Evolutionary conservation across 2,888 invertebrate genomes (phyloP).

Genomic region (Andricus quercusramuli): DNA sequence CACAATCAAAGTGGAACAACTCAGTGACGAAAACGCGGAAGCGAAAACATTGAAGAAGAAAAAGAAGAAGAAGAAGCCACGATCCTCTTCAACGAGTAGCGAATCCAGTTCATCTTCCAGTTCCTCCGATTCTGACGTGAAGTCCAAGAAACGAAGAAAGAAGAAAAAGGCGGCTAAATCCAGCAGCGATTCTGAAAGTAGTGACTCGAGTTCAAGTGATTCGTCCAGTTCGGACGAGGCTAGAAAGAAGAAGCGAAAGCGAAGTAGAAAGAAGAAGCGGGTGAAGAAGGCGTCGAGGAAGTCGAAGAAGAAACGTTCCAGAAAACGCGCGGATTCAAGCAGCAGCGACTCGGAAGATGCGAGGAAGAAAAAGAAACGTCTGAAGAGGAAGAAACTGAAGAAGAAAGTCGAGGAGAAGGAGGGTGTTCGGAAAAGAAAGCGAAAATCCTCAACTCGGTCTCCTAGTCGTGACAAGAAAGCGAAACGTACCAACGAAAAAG

Average conservation of each 20-base stretch:
- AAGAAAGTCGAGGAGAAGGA: constrained; percentile 54
- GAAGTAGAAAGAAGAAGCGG: constrained; percentile 61
- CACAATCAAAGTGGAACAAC: constrained; percentile 69
- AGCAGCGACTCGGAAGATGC: constrained; percentile 68
- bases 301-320: constrained; percentile 64
- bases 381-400: constrained; percentile 56
- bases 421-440: constrained; percentile 47
- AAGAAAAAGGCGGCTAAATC: constrained; percentile 38
- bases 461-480: constrained; percentile 45
- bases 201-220: constrained; percentile 66
- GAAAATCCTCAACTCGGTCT: constrained; percentile 11
- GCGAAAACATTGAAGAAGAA: constrained; percentile 52
- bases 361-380: constrained; percentile 49
- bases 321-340: constrained; percentile 64
- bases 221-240: constrained; percentile 64
- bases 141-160: constrained; percentile 53
- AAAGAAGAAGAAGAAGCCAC: constrained; percentile 58
- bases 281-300: constrained; percentile 59
- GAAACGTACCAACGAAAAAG: constrained; percentile 44
- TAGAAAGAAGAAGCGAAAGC: constrained; percentile 55
- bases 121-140: constrained; percentile 65
- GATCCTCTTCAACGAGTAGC: constrained; percentile 61
- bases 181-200: constrained; percentile 67
- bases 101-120: constrained; percentile 67
- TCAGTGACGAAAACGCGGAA: constrained; percentile 64